Base-by-base conservation (phyloP, 1,140 invertebrate genomes). In the Solenopsis fugax region DNA sequence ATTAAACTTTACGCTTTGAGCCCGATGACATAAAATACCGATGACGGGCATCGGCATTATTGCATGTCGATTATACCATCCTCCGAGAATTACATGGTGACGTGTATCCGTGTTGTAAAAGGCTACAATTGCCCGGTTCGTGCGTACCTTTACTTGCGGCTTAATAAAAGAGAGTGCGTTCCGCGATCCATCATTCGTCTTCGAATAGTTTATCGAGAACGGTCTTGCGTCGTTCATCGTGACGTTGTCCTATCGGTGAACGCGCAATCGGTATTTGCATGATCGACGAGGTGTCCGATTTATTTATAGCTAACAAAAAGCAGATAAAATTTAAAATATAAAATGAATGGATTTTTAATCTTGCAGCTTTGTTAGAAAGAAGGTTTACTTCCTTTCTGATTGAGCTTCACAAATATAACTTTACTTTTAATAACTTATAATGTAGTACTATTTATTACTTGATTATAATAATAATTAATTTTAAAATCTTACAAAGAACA, bases 81-180 rank as follows among this genome's bases (percentile, higher is more conserved):
- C 37, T 52, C 69, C 21, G 52, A 75, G 67, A 80, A 81, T 89
- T 73, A 81, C 52, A 29, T 6, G 48, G 12, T 21, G 37, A 58
- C 6, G 13, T 24, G 4, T 73, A 45, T 4, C 4, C 41, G 54
- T 10, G 10, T 6, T 21, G 76, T 65, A 58, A 71, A 62, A 24
- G 56, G 24, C 73, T 54, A 29, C 50, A 37, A 4, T 2, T 41
- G 29, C 18, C 9, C 24, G 29, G 34, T 18, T 37, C 34, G 29
- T 56, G 77, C 29, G 50, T 85, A 18, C 62, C 81, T 90, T 89
- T 65, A 76, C 58, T 50, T 13, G 12, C 41, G 54, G 58, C 29
- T 69, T 73, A 92, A 90, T 90, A 91, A 90, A 86, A 78, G 71
- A 75, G 87, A 91, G 90, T 91, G 81, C 72, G 54, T 86, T 37